These are phyloP conservation scores for Ageneiosus marmoratus DNA, from an alignment of 2,113 vertebrate genomes.

Conservation along the genomic window DNA sequence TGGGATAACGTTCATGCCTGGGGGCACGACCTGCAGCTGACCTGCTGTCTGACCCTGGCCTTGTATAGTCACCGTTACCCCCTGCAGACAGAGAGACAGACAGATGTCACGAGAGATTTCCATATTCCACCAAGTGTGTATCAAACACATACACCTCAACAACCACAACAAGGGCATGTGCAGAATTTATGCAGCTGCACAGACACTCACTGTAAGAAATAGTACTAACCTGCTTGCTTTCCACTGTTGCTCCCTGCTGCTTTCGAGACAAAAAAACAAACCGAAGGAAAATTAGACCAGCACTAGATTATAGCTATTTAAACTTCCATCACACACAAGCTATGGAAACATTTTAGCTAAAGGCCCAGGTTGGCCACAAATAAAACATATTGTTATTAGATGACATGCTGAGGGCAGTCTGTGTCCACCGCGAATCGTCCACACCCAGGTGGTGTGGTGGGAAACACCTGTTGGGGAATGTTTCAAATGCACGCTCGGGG, in stretches of 20 bases:
- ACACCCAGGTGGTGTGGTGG: slow-evolving; percentile 29
- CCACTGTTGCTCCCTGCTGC: slow-evolving; percentile 36
- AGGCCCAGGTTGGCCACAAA: slow-evolving; percentile 22
- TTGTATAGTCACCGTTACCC: slow-evolving; percentile 95
- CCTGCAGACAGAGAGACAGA: slow-evolving; percentile 65
- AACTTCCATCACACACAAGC: neutral
- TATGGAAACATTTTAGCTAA: slow-evolving; percentile 8
- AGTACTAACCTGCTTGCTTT: slow-evolving; percentile 39
- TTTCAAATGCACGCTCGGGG: neutral
- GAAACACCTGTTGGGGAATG: slow-evolving; percentile 40
- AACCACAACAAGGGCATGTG: neutral
- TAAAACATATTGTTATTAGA: slow-evolving; percentile 22
- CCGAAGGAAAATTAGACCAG: slow-evolving; percentile 21
- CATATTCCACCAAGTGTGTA: neutral
- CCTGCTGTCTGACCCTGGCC: slow-evolving; percentile 97
- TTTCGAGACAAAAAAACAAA: slow-evolving; percentile 35
- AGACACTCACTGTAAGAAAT: neutral
- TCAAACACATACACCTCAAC: neutral
- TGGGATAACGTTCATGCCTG: slow-evolving; percentile 90
- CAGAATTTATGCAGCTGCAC: neutral
- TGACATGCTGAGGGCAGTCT: slow-evolving; percentile 14
- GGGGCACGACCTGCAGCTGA: slow-evolving; percentile 93
- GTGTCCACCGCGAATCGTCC: neutral
- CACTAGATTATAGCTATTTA: slow-evolving; percentile 37
- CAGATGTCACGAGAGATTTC: neutral